A percentile compares a stretch with the other conserved stretches of the same genome.
Evolutionary conservation across 2,888 invertebrate genomes (phyloP).

Genomic region (Aphidoletes aphidimyza): DNA sequence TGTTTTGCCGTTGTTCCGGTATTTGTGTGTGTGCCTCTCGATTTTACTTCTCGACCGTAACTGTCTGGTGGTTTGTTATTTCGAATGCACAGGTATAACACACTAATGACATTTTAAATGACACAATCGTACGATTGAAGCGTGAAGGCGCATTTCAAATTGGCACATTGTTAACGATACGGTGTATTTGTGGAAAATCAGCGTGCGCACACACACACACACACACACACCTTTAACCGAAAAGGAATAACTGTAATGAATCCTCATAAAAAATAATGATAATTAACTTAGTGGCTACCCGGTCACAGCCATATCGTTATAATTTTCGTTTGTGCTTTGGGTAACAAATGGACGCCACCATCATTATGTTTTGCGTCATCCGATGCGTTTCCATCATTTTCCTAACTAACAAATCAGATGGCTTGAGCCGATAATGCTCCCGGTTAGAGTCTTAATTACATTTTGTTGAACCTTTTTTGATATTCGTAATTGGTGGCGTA

Average conservation of each 20-base stretch:
- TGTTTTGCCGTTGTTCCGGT: not conserved
- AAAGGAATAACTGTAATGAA: not conserved
- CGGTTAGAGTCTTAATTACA: not conserved
- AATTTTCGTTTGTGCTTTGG: not conserved
- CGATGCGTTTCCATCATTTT: not conserved
- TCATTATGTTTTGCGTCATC: not conserved
- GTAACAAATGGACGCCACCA: not conserved
- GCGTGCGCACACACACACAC: too few species aligned
- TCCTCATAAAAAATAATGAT: constrained; percentile 3
- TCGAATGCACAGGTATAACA: not conserved
- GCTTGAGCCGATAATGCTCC: not conserved
- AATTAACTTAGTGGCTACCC: constrained; percentile 5
- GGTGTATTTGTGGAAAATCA: not conserved
- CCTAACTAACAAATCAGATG: not conserved
- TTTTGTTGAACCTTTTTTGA: too few species aligned
- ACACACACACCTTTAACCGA: too few species aligned
- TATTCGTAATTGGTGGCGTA: too few species aligned
- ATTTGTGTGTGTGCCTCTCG: not conserved
- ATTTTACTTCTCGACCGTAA: not conserved
- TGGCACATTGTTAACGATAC: constrained; percentile 18
- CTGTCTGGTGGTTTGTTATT: constrained; percentile 33
- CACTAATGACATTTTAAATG: constrained; percentile 8
- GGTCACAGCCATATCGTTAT: constrained; percentile 1
- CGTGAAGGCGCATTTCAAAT: constrained; percentile 2
- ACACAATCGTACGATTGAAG: constrained; percentile 3